Evolutionary conservation across 2,113 vertebrate species (phyloP).

Genomic region (Lepus europaeus): DNA sequence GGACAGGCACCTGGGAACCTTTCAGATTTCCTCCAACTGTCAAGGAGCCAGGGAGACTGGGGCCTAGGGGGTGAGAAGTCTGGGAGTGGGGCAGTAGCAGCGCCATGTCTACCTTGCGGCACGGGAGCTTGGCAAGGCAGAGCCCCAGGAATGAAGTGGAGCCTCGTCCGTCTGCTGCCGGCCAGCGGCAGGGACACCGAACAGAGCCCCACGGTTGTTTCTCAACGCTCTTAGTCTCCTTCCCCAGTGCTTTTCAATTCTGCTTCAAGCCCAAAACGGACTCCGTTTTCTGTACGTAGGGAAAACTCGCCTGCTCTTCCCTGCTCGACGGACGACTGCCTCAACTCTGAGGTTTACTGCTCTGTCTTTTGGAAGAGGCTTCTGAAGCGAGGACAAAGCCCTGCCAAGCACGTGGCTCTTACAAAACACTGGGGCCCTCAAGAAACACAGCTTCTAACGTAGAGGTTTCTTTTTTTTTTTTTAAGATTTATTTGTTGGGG

Average conservation of each 20-base stretch:
- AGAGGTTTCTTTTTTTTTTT: neutral
- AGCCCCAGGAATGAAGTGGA: neutral
- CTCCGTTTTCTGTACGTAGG: neutral
- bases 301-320: conserved; percentile 40
- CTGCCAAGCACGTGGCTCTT: conserved; percentile 10
- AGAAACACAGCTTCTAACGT: neutral
- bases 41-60: neutral
- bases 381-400: neutral
- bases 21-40: conserved; percentile 7
- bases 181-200: neutral
- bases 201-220: neutral
- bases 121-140: neutral
- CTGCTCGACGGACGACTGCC: conserved; percentile 12
- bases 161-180: neutral
- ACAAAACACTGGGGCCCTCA: neutral
- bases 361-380: conserved; percentile 53
- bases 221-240: neutral
- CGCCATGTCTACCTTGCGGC: neutral
- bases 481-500: too few species aligned
- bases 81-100: too few species aligned
- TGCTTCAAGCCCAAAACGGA: neutral
- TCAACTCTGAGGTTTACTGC: conserved; percentile 21
- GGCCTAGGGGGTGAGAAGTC: neutral
- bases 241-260: neutral
- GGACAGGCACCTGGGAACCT: neutral